Base-by-base conservation (phyloP, 1,140 invertebrate species). In the Lanistes nyassanus region DNA sequence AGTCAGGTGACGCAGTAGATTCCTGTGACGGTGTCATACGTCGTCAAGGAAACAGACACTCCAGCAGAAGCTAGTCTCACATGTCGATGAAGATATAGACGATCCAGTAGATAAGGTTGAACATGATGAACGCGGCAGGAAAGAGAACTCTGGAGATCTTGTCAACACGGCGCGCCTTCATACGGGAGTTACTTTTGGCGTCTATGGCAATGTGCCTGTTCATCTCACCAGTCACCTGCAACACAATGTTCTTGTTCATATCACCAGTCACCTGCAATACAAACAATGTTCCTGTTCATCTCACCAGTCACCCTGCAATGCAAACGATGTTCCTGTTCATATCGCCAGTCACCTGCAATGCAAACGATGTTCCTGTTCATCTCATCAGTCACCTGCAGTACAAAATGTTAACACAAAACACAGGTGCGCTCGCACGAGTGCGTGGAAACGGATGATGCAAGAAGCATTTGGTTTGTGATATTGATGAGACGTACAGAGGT, bases 81-180 rank as follows among this genome's bases (percentile, higher is more conserved):
- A 47, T 47, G 42, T 13, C 42, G 42, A 47, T 47, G 42, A 47
- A 47, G 42, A 47, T 47, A 42, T 76, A 76, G 29, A 71, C 26
- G 23, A 53, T 34, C 75, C 75, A 81, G 71, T 81, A 81, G 3
- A 77, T 47, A n/a, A 79, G 64, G 60, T 75, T 79, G 71, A 82
- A 82, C 23, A 77, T 4, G 31, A 75, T 6, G 68, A 82, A 82
- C n/a, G 58, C 29, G 3, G 76, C 23, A 9, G 81, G 81, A 64
- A 82, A 82, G 2, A 75, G 60, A 51, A 82, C 37, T 36, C 81
- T 23, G 19, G 77, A 80, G 23, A 82, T 69, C 60, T 79, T 77
- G 67, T 82, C 81, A 34, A 82, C 77, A 34, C 53, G 51, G 16
- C 76, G 68, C 5, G 81, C 81, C 26, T 31, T 71, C 58, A 39